Evolutionary conservation across 2,113 vertebrate genomes (phyloP).

Genomic region (rat (Rattus norvegicus)): DNA sequence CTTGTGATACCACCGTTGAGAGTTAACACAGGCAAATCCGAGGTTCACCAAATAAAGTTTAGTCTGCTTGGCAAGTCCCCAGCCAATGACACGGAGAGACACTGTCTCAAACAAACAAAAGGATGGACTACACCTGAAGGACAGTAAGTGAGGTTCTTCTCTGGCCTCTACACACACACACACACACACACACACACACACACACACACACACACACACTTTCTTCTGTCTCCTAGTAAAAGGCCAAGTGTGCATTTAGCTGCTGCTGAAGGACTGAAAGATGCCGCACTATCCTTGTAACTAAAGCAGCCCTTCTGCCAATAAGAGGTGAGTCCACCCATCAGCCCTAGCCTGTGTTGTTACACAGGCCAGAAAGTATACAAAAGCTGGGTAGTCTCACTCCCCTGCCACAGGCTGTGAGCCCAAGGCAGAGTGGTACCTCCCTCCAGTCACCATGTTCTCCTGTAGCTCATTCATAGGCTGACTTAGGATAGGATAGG

Average conservation of each 20-base stretch:
- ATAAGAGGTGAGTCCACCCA: not conserved
- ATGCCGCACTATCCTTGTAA: not conserved
- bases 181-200: not conserved
- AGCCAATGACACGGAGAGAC: not conserved
- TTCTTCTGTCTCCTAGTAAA: slow-evolving; percentile 5
- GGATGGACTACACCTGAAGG: not conserved
- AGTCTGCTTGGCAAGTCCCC: not conserved
- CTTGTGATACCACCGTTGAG: not conserved
- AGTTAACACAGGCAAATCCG: not conserved
- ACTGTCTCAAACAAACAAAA: not conserved
- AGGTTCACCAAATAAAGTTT: not conserved
- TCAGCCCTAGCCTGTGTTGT: not conserved
- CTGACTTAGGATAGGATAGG: not conserved
- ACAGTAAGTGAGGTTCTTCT: not conserved
- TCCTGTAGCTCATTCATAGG: not conserved
- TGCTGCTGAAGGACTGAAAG: not conserved
- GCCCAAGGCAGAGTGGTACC: not conserved
- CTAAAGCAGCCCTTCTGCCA: not conserved
- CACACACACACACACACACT: not conserved
- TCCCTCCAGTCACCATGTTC: not conserved
- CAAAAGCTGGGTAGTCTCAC: not conserved
- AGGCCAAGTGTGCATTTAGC: not conserved
- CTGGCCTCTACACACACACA: not conserved
- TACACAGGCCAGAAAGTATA: not conserved
- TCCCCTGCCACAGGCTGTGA: not conserved